phyloP scores from a whole-genome alignment of 1,140 invertebrate species.

The Heliconius melpomene region DNA sequence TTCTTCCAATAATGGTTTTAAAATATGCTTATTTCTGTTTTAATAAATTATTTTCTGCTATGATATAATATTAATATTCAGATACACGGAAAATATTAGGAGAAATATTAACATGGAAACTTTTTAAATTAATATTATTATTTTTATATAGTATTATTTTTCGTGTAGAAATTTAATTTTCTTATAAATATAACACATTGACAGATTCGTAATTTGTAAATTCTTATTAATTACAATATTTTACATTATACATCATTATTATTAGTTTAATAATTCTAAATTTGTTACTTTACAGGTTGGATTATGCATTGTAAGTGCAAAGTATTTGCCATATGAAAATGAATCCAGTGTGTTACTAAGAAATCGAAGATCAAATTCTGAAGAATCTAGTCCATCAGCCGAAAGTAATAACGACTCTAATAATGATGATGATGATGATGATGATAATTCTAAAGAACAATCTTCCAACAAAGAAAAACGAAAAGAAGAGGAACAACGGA shows the following conservation, averaged over 20 bases:
- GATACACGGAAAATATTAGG: background rate
- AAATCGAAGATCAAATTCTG: slow-evolving; percentile 48
- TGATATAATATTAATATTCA: background rate
- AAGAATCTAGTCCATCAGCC: slow-evolving; percentile 48
- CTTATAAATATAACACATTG: no score
- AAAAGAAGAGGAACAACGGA: slow-evolving; percentile 40
- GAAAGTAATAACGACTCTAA: slow-evolving; percentile 45
- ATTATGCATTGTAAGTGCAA: slow-evolving; percentile 60
- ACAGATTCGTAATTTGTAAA: background rate
- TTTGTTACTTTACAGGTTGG: slow-evolving; percentile 55
- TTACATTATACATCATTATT: background rate
- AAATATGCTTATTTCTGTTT: no score
- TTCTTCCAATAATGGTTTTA: no score
- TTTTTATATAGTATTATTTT: no score
- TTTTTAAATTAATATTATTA: no score
- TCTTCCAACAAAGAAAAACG: slow-evolving; percentile 34
- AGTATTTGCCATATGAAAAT: slow-evolving; percentile 64
- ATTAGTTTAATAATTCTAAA: background rate
- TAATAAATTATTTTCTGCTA: no score
- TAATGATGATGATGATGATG: slow-evolving; percentile 40
- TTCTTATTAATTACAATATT: background rate
- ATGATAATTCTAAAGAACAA: slow-evolving; percentile 43
- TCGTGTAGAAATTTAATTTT: no score
- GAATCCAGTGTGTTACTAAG: slow-evolving; percentile 44
- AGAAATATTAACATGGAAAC: background rate